phyloP scores from a whole-genome alignment of 2,888 invertebrate genomes.

The Alsophila aescularia region DNA sequence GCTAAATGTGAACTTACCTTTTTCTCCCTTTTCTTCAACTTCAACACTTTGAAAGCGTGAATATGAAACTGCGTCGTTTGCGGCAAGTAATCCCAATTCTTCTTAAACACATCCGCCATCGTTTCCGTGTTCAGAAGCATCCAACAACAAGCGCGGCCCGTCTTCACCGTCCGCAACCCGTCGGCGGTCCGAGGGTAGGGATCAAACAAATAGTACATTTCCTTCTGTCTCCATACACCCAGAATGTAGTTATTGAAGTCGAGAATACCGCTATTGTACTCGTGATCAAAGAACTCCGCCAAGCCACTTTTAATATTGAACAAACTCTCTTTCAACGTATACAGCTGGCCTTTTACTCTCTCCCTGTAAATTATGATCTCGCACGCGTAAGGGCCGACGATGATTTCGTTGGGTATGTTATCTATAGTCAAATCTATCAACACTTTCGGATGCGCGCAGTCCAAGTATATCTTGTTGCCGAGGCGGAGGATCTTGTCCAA shows the following conservation, averaged over 20 bases:
- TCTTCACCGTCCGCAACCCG: conserved; percentile 79
- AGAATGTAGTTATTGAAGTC: conserved; percentile 85
- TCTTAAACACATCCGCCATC: conserved; percentile 78
- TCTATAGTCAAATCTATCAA: conserved; percentile 78
- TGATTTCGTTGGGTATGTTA: conserved; percentile 83
- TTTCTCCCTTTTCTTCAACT: conserved; percentile 71
- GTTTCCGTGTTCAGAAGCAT: conserved; percentile 86
- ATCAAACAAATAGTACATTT: conserved; percentile 87
- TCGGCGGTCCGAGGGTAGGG: conserved; percentile 86
- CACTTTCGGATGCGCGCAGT: conserved; percentile 77
- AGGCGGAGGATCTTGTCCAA: conserved; percentile 84
- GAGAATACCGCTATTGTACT: conserved; percentile 78
- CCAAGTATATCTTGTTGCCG: conserved; percentile 84
- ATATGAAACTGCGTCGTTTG: conserved; percentile 79
- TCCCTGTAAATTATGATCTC: conserved; percentile 85
- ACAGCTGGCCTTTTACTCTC: conserved; percentile 74
- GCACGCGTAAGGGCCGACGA: conserved; percentile 82
- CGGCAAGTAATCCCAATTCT: conserved; percentile 80
- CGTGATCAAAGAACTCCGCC: conserved; percentile 81
- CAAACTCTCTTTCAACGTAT: conserved; percentile 79
- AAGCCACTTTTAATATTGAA: conserved; percentile 77
- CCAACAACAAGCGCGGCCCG: conserved; percentile 86
- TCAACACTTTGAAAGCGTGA: conserved; percentile 86
- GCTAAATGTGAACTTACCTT: conserved; percentile 56
- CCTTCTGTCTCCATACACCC: conserved; percentile 86